A percentile compares a stretch with the other conserved stretches of the same genome.
Evolutionary conservation across 1,140 invertebrate species (phyloP).

Genomic region (Rhopalosiphum padi): DNA sequence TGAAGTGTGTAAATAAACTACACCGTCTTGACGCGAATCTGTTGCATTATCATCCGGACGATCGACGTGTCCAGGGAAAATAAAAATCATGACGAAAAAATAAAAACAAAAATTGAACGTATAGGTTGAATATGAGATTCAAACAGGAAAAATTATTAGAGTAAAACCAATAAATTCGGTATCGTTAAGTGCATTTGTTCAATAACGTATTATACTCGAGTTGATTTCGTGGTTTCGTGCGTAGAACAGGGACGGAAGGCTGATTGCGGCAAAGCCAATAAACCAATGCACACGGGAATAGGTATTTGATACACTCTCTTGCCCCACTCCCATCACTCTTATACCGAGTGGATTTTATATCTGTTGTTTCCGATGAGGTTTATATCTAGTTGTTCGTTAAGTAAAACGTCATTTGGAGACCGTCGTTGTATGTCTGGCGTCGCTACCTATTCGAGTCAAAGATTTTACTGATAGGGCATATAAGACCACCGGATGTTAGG

Average conservation of each 20-base stretch:
- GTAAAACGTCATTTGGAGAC: not conserved
- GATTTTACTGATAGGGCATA: not conserved
- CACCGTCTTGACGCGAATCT: not conserved
- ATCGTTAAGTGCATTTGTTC: conserved; percentile 23
- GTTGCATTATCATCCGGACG: not conserved
- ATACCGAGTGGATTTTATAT: not conserved
- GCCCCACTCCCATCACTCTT: not conserved
- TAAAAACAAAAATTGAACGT: not conserved
- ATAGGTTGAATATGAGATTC: not conserved
- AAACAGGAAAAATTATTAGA: not conserved
- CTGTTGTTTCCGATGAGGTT: not conserved
- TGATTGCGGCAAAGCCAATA: conserved; percentile 36
- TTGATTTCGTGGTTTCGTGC: not conserved
- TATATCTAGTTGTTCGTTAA: not conserved
- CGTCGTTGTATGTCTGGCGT: not conserved
- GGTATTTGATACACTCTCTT: not conserved
- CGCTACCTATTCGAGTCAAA: not conserved
- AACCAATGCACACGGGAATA: conserved; percentile 28
- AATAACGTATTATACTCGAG: not conserved
- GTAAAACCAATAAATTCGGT: conserved; percentile 15
- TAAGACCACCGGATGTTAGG: not conserved
- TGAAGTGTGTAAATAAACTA: not conserved
- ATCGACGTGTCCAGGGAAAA: not conserved
- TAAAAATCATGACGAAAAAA: not conserved
- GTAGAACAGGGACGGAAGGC: not conserved